Percentiles rank a stretch among this genome's conserved stretches.
phyloP scores from a whole-genome alignment of 2,888 invertebrate species.

The Octonoba sinensis region DNA sequence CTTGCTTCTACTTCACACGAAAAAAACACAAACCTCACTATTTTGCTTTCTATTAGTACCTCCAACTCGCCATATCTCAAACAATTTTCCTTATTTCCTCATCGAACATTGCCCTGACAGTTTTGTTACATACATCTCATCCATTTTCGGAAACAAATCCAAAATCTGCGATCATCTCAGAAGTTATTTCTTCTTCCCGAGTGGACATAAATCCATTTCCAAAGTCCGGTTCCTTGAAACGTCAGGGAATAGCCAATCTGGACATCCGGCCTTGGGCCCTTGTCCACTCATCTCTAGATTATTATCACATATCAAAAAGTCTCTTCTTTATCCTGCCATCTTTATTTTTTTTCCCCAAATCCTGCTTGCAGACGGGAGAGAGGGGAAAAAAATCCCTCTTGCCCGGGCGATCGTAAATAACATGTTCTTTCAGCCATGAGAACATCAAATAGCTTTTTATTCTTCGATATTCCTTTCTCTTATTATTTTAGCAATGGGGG shows the following conservation, averaged over 20 bases:
- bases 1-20: too few species aligned
- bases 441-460: slow-evolving; percentile 31
- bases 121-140: too few species aligned
- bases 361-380: slow-evolving; percentile 8
- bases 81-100: too few species aligned
- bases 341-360: slow-evolving; percentile 16
- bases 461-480: neutral
- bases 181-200: slow-evolving; percentile 51
- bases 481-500: too few species aligned
- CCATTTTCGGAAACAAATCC: neutral
- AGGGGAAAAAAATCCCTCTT: neutral
- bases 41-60: too few species aligned
- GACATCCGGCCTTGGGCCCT: slow-evolving; percentile 8
- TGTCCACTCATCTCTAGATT: slow-evolving; percentile 48
- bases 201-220: slow-evolving; percentile 42
- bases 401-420: slow-evolving; percentile 46
- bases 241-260: slow-evolving; percentile 5
- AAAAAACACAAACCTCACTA: too few species aligned
- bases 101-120: too few species aligned
- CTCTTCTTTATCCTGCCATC: slow-evolving; percentile 7
- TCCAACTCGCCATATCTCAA: too few species aligned
- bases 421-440: slow-evolving; percentile 16
- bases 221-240: slow-evolving; percentile 6
- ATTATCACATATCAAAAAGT: slow-evolving; percentile 50
- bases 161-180: slow-evolving; percentile 37